These are phyloP conservation scores for Sapajus apella DNA, from an alignment of 2,113 vertebrate species.

Conservation along the genomic window DNA sequence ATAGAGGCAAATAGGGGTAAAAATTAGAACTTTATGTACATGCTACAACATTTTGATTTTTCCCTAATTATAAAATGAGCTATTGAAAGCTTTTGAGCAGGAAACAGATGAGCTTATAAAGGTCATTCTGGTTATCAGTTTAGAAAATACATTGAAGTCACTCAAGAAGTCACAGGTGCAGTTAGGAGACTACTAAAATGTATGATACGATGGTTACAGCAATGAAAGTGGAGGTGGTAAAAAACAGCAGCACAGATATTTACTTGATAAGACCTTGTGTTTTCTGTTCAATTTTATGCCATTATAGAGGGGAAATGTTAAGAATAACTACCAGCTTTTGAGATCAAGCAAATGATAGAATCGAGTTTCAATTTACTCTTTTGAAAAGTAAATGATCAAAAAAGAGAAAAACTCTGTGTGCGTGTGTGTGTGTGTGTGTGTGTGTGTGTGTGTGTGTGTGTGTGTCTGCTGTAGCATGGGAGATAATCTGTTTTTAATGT, in stretches of 20 bases:
- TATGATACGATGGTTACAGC: background rate
- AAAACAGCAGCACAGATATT: background rate
- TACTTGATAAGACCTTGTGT: background rate
- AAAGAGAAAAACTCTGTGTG: background rate
- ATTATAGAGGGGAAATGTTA: background rate
- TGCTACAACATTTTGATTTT: background rate
- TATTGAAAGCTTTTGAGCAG: background rate
- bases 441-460: background rate
- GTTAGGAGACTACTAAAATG: background rate
- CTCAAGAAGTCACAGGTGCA: background rate
- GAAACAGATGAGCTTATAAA: background rate
- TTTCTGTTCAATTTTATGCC: background rate
- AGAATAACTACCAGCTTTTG: background rate
- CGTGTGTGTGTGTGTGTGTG: background rate
- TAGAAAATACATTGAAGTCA: background rate
- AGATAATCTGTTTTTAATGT: background rate
- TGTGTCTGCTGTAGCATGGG: background rate
- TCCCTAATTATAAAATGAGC: background rate
- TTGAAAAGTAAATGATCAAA: background rate
- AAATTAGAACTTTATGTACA: background rate
- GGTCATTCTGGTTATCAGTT: background rate
- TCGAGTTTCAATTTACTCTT: background rate
- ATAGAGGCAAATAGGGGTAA: rapidly evolving
- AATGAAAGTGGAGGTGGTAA: background rate
- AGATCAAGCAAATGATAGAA: background rate